These are phyloP conservation scores for Danaus chrysippus DNA, from an alignment of 2,888 invertebrate genomes.

Conservation along the genomic window DNA sequence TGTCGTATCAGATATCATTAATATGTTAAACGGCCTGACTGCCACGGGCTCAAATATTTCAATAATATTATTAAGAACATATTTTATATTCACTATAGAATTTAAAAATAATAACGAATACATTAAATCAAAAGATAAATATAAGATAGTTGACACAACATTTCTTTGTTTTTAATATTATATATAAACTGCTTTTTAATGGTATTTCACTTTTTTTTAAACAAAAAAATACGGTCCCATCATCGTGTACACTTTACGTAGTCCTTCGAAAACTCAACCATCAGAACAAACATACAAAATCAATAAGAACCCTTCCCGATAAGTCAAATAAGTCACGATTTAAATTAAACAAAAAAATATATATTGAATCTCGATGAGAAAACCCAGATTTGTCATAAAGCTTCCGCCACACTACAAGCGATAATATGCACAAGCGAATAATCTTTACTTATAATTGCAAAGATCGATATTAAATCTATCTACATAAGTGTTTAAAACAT, in stretches of 20 bases:
- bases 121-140: neutral
- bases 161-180: constrained; percentile 9
- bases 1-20: constrained; percentile 58
- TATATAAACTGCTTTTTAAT: constrained; percentile 18
- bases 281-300: constrained; percentile 72
- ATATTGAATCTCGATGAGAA: constrained; percentile 41
- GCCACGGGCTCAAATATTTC: constrained; percentile 26
- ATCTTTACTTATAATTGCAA: no score
- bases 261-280: constrained; percentile 51
- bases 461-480: no score
- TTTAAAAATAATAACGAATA: neutral
- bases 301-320: constrained; percentile 72
- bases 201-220: constrained; percentile 20
- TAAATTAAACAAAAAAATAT: constrained; percentile 58
- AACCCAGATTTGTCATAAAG: constrained; percentile 8
- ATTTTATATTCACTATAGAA: neutral
- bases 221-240: constrained; percentile 19
- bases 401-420: no score
- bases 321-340: constrained; percentile 65
- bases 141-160: neutral
- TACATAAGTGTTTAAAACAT: no score
- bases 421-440: no score
- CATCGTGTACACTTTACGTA: constrained; percentile 27
- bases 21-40: constrained; percentile 43
- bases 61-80: neutral